phyloP scores from a whole-genome alignment of 2,113 vertebrate genomes.

The rat (Rattus norvegicus) region DNA sequence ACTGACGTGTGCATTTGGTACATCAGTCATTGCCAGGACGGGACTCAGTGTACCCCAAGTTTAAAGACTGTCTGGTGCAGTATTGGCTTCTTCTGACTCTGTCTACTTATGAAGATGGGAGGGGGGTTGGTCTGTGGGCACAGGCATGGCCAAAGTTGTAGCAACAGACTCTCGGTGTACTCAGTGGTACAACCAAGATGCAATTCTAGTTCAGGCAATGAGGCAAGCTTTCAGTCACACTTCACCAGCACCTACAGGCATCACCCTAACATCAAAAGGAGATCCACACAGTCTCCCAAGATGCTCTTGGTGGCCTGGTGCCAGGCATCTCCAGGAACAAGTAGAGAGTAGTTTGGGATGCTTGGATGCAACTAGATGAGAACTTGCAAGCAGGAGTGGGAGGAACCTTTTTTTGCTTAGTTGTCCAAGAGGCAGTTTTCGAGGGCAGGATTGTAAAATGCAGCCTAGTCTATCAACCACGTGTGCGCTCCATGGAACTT shows the following conservation, averaged over 20 bases:
- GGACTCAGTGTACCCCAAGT: neutral
- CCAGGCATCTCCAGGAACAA: neutral
- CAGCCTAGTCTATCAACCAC: neutral
- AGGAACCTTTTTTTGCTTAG: neutral
- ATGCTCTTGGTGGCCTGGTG: neutral
- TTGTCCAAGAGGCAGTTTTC: conserved; percentile 24
- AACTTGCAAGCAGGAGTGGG: neutral
- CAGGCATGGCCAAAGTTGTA: neutral
- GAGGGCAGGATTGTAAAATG: neutral
- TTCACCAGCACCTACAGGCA: neutral
- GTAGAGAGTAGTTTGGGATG: neutral
- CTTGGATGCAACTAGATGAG: neutral
- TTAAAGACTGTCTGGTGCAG: neutral
- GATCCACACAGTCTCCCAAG: neutral
- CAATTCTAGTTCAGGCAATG: neutral
- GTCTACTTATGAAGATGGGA: neutral
- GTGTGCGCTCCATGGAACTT: neutral
- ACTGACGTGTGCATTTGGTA: neutral
- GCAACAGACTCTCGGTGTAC: neutral
- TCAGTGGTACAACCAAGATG: neutral
- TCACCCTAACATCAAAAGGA: neutral
- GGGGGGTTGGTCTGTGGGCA: neutral
- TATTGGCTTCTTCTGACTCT: neutral
- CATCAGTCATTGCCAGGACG: neutral
- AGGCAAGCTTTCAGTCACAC: neutral